These are phyloP conservation scores for Scalopus aquaticus DNA, from an alignment of 2,113 vertebrate species.

Conservation along the genomic window DNA sequence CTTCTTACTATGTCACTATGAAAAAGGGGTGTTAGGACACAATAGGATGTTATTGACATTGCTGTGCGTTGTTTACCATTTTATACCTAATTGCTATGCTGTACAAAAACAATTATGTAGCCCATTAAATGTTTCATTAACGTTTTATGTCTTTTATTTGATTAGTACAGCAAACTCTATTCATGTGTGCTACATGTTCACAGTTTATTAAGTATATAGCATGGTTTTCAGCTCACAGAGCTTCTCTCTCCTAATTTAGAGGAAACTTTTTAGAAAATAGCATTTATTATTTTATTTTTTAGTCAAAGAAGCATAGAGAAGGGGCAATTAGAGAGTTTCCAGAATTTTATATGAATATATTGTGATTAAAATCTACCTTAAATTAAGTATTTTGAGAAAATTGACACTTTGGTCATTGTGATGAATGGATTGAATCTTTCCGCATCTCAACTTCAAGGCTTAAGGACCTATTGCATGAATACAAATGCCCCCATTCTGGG, in stretches of 20 bases:
- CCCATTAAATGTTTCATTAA: conserved; percentile 65
- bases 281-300: neutral
- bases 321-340: neutral
- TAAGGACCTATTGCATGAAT: neutral
- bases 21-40: neutral
- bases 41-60: conserved; percentile 33
- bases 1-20: neutral
- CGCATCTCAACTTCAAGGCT: neutral
- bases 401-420: neutral
- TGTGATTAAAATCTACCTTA: neutral
- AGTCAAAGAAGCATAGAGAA: neutral
- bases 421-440: neutral
- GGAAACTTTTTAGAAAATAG: neutral
- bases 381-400: neutral
- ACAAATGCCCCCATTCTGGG: neutral
- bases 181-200: conserved; percentile 17
- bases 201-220: conserved; percentile 19
- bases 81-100: conserved; percentile 53
- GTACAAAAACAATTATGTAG: conserved; percentile 48
- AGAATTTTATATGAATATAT: neutral
- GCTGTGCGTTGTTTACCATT: conserved; percentile 44
- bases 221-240: neutral
- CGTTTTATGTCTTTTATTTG: conserved; percentile 57
- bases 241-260: neutral
- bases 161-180: conserved; percentile 51